Percentiles rank a stretch among this genome's conserved stretches.
phyloP scores from a whole-genome alignment of 2,888 invertebrate genomes.

The Eucera pruinosa region DNA sequence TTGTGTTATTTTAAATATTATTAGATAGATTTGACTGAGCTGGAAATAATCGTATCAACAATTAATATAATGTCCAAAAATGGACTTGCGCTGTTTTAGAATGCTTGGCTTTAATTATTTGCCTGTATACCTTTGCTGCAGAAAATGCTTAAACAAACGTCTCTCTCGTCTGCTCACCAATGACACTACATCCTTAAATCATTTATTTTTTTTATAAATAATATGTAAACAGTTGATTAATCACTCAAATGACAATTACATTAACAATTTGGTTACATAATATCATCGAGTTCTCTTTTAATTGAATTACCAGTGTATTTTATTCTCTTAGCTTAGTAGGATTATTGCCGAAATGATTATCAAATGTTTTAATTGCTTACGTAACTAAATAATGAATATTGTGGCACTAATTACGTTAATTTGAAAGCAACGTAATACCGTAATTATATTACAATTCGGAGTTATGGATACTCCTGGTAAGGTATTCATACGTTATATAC shows the following conservation, averaged over 20 bases:
- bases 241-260: background rate
- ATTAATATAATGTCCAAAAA: no score
- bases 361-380: background rate
- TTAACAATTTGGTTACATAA: background rate
- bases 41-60: no score
- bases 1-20: no score
- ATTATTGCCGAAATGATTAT: slow-evolving; percentile 11
- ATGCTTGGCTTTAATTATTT: no score
- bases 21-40: no score
- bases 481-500: no score
- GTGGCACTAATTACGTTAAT: slow-evolving; percentile 13
- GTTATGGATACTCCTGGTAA: no score
- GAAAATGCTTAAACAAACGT: no score
- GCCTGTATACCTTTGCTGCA: no score
- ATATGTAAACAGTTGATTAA: background rate
- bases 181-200: no score
- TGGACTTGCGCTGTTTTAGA: no score
- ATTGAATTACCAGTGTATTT: slow-evolving; percentile 18
- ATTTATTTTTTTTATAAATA: background rate
- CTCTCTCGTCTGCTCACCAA: no score
- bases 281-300: background rate
- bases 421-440: background rate
- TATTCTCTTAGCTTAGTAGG: background rate
- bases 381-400: background rate
- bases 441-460: slow-evolving; percentile 2